Percentiles rank a stretch among this genome's conserved stretches.
Conservation (phyloP, 2,797 vertebrate genomes). For the Intellagama lesueurii region DNA sequence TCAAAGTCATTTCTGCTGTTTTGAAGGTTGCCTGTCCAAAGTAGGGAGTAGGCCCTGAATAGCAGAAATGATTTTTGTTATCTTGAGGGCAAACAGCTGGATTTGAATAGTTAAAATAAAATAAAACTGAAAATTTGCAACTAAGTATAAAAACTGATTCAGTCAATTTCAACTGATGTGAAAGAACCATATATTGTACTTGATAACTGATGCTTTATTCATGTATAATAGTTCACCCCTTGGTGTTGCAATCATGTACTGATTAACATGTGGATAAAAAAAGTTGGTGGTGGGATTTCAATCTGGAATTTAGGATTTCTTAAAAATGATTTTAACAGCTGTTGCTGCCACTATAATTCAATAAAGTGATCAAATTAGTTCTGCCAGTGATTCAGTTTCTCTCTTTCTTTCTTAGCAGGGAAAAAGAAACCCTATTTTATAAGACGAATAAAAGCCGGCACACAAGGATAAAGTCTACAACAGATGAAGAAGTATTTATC, state of each 20-base stretch:
- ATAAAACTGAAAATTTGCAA: not conserved
- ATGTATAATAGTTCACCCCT: not conserved
- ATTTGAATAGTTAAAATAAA: no score
- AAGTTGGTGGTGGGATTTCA: not conserved
- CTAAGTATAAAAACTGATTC: not conserved
- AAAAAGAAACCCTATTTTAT: slow-evolving; percentile 37
- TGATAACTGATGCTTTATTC: not conserved
- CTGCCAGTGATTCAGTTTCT: slow-evolving; percentile 28
- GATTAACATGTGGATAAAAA: not conserved
- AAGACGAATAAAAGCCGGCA: slow-evolving; percentile 23
- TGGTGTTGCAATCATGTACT: not conserved
- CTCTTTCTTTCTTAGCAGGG: slow-evolving; percentile 65
- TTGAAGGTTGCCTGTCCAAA: no score
- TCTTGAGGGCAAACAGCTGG: no score
- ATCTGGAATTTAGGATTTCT: not conserved
- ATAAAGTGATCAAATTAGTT: slow-evolving; percentile 12
- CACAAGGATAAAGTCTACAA: slow-evolving; percentile 53
- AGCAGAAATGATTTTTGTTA: no score
- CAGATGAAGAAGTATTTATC: not conserved
- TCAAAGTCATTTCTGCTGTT: not conserved
- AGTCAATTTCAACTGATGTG: not conserved
- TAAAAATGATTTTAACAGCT: no score
- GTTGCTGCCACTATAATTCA: slow-evolving; percentile 15
- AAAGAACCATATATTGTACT: not conserved
- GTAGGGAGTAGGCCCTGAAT: no score